Evolutionary conservation across 2,797 vertebrate genomes (phyloP).

Genomic region (Hephaestus fuliginosus): DNA sequence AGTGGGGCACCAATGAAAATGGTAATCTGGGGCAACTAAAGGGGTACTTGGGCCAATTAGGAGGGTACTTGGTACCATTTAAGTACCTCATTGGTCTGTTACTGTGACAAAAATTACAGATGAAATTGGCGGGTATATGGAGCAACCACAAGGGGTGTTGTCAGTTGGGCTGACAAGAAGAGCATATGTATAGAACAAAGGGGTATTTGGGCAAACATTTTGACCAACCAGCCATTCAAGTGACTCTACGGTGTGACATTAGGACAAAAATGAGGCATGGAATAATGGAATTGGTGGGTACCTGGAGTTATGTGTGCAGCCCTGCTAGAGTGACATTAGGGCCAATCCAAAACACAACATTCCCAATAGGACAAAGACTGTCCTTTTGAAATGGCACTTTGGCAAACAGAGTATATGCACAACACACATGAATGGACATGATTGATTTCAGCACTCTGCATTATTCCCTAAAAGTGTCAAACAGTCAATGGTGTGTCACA

Average conservation of each 20-base stretch:
- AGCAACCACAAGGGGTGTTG: no score
- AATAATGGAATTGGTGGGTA: no score
- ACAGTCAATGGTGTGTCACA: slow-evolving; percentile 21
- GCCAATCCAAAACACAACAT: slow-evolving; percentile 12
- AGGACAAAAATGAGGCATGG: not conserved
- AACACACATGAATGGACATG: slow-evolving; percentile 30
- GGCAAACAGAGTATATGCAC: slow-evolving; percentile 19
- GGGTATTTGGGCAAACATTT: no score
- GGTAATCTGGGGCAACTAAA: not conserved
- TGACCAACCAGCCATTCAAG: not conserved
- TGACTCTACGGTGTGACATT: not conserved
- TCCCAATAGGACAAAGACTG: slow-evolving; percentile 5
- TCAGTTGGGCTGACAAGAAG: no score
- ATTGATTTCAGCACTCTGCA: slow-evolving; percentile 32
- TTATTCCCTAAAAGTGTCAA: slow-evolving; percentile 32
- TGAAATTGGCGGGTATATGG: no score
- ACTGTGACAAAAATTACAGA: no score
- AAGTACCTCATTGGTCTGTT: not conserved
- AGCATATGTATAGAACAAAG: no score
- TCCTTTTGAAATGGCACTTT: slow-evolving; percentile 35
- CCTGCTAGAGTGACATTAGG: not conserved
- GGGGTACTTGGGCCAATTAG: not conserved
- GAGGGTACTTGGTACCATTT: not conserved
- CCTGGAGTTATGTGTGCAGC: no score
- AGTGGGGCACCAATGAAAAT: not conserved